Base-by-base conservation (phyloP, 2,888 invertebrate genomes). In the Drosophila atripex region DNA sequence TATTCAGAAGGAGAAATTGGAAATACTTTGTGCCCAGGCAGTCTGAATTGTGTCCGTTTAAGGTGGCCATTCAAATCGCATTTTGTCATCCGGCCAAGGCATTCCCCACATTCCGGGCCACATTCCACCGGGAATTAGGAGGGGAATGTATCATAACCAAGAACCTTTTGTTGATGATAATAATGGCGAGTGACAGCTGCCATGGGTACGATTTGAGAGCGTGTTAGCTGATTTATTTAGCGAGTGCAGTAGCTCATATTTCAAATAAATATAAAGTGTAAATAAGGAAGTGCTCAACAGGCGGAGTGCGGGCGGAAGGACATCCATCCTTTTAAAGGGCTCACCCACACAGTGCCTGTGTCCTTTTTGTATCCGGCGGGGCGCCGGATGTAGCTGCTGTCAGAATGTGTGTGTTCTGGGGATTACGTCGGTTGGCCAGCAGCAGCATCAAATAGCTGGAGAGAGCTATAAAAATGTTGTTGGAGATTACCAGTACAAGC, bases 201-300 rank as follows among this genome's bases (percentile, higher is more conserved):
- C 54, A 63, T 25, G 66, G 47, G 53, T 60, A 55, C 49, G 52
- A 59, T 53, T 63, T 52, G 18, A 47, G 43, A 51, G 57, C 43
- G 25, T 52, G 47, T 30, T 45, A 41, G 55, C 50, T 71, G 83
- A 78, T 78, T 78, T 76, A 72, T 78, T 38, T 57, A 41, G 39
- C 16, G 55, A 68, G 56, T 59, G 68, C 65, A 43, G 64, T 51
- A 65, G 65, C 65, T 76, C 72, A 85, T 79, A 78, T 71, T 68
- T 85, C 69, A 79, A 59, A 70, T 66, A 65, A 79, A 74, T 72
- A 60, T 54, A 61, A 69, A 60, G 54, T 61, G 77, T 59, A 76
- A 77, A 69, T 61, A 68, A 47, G 53, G 68, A 57, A 59, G 43
- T 46, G 69, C 50, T 64, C 47, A 60, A 39, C 69, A 60, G 69